phyloP scores from a whole-genome alignment of 1,140 invertebrate species.

The Spodoptera frugiperda region DNA sequence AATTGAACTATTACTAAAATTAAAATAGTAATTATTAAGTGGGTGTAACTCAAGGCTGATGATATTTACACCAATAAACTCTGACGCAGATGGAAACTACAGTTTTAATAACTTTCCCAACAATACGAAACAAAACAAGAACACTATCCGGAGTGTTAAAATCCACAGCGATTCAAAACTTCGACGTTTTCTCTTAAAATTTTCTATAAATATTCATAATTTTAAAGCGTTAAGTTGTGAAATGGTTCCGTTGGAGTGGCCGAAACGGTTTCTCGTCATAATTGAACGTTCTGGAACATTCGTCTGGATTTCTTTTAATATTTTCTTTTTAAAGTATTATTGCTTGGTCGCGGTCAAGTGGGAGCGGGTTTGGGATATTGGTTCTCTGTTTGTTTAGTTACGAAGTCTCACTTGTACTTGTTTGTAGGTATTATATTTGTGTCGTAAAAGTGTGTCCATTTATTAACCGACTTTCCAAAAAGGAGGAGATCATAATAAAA shows the following conservation, averaged over 20 bases:
- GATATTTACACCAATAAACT: too few species aligned
- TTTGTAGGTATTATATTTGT: too few species aligned
- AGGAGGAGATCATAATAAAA: too few species aligned
- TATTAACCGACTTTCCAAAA: too few species aligned
- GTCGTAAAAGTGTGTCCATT: too few species aligned
- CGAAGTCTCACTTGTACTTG: neutral
- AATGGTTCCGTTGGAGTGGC: conserved; percentile 6
- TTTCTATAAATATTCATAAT: conserved; percentile 36
- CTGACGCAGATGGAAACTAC: too few species aligned
- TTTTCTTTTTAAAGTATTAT: conserved; percentile 10
- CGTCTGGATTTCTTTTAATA: conserved; percentile 16
- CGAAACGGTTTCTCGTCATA: conserved; percentile 17
- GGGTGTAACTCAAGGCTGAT: too few species aligned
- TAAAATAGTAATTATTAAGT: too few species aligned
- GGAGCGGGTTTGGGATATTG: neutral
- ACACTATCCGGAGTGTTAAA: neutral
- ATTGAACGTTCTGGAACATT: conserved; percentile 31
- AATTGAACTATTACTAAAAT: too few species aligned
- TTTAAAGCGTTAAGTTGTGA: neutral
- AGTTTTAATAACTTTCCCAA: neutral
- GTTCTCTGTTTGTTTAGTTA: neutral
- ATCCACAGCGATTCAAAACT: conserved; percentile 16
- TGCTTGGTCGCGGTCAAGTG: conserved; percentile 1
- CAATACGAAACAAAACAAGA: neutral
- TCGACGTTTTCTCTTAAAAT: neutral